Base-by-base conservation (phyloP, 2,888 invertebrate species). In the Dilophus febrilis region DNA sequence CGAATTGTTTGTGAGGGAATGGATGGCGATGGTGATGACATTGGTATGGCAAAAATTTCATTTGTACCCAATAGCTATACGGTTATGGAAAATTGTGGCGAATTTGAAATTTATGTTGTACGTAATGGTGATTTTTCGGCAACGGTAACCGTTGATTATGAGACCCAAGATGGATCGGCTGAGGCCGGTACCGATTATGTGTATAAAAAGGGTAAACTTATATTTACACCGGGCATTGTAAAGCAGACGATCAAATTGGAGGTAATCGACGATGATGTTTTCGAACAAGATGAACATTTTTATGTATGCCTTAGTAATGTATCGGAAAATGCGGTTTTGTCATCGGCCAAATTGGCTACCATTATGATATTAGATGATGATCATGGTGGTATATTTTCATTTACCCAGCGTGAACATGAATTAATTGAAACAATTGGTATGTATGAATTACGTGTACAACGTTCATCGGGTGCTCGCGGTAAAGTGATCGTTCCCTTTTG, bases 261-360 rank as follows among this genome's bases (percentile, higher is more conserved):
- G 56, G 91, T 98, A 36, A 91, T 98, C 49, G 98, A 99, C 54
- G 98, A 99, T 57, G 98, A 98, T 50, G 85, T 98, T 1, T 98
- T 98, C 61, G 98, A 98, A 60, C 94, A 95, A 58, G 98, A 99
- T 60, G 98, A 99, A 65, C 94, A 98, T 65, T 98, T 98, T 64
- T 97, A 87, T 63, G 78, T 97, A 40, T 77, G 90, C 18, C 58
- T 85, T 42, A 72, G 64, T 46, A 74, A 77, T 53, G 74, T 78
- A 11, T 77, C 78, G 45, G 83, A 88, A 10, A 59, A 66, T 13
- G 77, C 74, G 11, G 61, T 68, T 51, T 66, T 97, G 46, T 76
- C 77, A 13, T 81, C 84, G 44, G 95, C 94, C 2, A 82, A 82
- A 48, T 71, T 88, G 44, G 95, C 95, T 35, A 98, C 95, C 7